Evolutionary conservation across 2,113 vertebrate genomes (phyloP).

Genomic region (Centrocercus urophasianus): DNA sequence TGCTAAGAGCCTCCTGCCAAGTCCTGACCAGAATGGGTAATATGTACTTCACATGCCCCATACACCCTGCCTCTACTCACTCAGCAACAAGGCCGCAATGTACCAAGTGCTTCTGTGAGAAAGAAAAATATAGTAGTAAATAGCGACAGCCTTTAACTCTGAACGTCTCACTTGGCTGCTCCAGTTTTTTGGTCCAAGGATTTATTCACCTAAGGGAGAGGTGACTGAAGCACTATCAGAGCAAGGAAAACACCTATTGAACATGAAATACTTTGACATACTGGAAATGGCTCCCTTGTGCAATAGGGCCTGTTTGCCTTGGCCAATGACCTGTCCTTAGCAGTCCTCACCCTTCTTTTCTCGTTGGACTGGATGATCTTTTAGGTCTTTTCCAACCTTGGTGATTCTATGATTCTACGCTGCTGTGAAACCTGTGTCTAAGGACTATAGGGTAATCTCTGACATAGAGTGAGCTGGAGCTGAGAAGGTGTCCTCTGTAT

Average conservation of each 20-base stretch:
- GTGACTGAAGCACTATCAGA: not conserved
- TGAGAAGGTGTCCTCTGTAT: not conserved
- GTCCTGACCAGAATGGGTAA: not conserved
- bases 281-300: not conserved
- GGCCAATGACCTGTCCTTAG: not conserved
- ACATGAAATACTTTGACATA: not conserved
- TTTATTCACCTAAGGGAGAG: conserved; percentile 11
- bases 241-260: not conserved
- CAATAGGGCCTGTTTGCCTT: not conserved
- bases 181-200: not conserved
- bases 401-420: not conserved
- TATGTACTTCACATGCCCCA: not conserved
- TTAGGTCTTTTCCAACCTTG: too few relatives aligned
- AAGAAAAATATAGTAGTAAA: not conserved
- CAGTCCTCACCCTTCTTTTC: not conserved
- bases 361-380: not conserved
- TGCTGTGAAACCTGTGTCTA: not conserved
- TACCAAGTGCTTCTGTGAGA: not conserved
- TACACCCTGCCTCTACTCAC: not conserved
- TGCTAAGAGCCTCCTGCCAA: not conserved
- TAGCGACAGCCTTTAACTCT: not conserved
- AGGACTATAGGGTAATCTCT: not conserved
- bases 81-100: not conserved
- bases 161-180: not conserved
- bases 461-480: not conserved